phyloP scores from a whole-genome alignment of 1,140 invertebrate species.

The Hycleus cichorii region DNA sequence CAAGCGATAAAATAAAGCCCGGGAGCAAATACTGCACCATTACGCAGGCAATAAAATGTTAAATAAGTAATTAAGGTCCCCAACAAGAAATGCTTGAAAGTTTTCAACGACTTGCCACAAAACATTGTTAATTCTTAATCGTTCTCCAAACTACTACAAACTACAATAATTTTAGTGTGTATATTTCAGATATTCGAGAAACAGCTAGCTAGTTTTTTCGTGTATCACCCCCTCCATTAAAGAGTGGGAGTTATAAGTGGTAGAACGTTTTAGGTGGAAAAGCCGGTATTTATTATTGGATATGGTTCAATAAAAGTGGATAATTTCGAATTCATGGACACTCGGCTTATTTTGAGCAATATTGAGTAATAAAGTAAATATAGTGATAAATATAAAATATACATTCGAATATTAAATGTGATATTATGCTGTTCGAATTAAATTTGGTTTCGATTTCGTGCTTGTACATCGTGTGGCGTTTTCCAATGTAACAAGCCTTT shows the following conservation, averaged over 20 bases:
- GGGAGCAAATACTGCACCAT: conserved; percentile 26
- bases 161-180: not conserved
- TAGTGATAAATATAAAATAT: not conserved
- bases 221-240: too few relatives aligned
- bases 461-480: not conserved
- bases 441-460: conserved; percentile 18
- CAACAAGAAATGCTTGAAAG: conserved; percentile 27
- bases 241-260: too few relatives aligned
- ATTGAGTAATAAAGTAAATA: not conserved
- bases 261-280: too few relatives aligned
- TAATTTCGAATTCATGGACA: too few relatives aligned
- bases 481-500: conserved; percentile 25
- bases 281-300: too few relatives aligned
- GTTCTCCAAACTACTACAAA: not conserved
- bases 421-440: conserved; percentile 9
- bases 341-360: too few relatives aligned
- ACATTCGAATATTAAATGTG: not conserved
- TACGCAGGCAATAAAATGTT: conserved; percentile 32
- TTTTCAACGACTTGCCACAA: conserved; percentile 18
- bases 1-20: conserved; percentile 19
- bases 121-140: conserved; percentile 12
- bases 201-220: too few relatives aligned
- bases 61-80: conserved; percentile 30
- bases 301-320: too few relatives aligned
- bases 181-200: too few relatives aligned